A percentile compares a stretch with the other conserved stretches of the same genome.
Evolutionary conservation across 2,113 vertebrate genomes (phyloP).

Genomic region (Crypturellus undulatus): DNA sequence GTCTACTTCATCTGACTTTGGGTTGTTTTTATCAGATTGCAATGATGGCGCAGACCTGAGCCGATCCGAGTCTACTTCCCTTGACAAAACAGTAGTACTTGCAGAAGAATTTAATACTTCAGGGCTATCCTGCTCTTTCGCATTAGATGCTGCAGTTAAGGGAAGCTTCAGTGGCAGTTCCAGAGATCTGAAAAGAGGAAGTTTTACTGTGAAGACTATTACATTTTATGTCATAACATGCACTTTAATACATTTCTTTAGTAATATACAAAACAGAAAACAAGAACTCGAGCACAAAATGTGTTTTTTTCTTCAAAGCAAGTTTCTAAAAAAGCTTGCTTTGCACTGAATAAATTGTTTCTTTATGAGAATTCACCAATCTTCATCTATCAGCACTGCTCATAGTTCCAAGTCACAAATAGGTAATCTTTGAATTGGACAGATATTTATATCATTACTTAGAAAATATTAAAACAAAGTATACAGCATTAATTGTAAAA

Average conservation of each 20-base stretch:
- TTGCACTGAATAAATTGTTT: no score
- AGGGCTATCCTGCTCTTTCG: background rate
- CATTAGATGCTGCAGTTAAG: slow-evolving; percentile 42
- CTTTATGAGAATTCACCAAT: no score
- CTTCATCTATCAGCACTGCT: background rate
- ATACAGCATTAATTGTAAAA: background rate
- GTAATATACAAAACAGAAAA: background rate
- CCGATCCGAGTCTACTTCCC: slow-evolving; percentile 4
- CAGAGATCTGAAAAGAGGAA: slow-evolving; percentile 28
- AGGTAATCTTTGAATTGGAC: background rate
- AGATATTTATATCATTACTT: background rate
- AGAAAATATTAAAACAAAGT: background rate
- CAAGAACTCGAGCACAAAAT: background rate
- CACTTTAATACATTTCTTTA: background rate
- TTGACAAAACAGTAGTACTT: background rate
- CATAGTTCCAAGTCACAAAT: background rate
- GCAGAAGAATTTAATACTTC: background rate
- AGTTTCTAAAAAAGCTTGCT: background rate
- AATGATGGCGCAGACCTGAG: background rate
- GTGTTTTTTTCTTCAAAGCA: no score
- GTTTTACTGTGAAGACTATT: background rate
- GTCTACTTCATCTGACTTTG: slow-evolving; percentile 25
- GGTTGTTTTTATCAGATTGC: slow-evolving; percentile 38
- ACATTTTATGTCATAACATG: background rate
- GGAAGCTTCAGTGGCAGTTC: slow-evolving; percentile 33